phyloP scores from a whole-genome alignment of 1,140 invertebrate genomes.

The Caerostris extrusa region DNA sequence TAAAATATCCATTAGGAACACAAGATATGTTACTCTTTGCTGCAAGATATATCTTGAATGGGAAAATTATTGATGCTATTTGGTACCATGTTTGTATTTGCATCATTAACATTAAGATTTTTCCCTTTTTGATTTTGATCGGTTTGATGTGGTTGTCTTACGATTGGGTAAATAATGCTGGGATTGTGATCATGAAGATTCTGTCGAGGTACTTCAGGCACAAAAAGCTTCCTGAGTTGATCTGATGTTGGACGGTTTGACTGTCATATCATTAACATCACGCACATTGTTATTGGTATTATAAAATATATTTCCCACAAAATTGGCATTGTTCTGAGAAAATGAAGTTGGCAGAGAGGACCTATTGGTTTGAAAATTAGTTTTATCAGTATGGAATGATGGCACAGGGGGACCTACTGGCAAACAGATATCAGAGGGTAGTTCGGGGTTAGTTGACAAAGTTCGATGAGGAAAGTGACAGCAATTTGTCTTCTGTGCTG shows the following conservation, averaged over 20 bases:
- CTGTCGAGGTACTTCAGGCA: slow-evolving; percentile 70
- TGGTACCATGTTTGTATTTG: slow-evolving; percentile 43
- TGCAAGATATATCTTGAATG: slow-evolving; percentile 26
- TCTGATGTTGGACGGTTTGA: slow-evolving; percentile 68
- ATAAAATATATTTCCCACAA: slow-evolving; percentile 72
- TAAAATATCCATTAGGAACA: slow-evolving; percentile 69
- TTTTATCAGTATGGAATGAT: slow-evolving; percentile 68
- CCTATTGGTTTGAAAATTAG: slow-evolving; percentile 45
- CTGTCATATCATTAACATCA: slow-evolving; percentile 63
- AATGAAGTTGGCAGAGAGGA: slow-evolving; percentile 46
- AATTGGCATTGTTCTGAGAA: slow-evolving; percentile 65
- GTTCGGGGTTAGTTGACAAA: slow-evolving; percentile 28
- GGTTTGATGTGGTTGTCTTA: slow-evolving; percentile 54
- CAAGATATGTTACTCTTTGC: slow-evolving; percentile 56
- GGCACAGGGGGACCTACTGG: slow-evolving; percentile 45
- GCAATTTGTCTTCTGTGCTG: slow-evolving; percentile 56
- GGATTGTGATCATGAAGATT: slow-evolving; percentile 50
- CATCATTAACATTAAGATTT: slow-evolving; percentile 28
- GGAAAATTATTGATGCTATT: slow-evolving; percentile 45
- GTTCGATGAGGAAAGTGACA: slow-evolving; percentile 67
- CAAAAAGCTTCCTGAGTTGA: slow-evolving; percentile 73
- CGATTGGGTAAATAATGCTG: slow-evolving; percentile 47
- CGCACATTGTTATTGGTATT: slow-evolving; percentile 31
- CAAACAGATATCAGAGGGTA: slow-evolving; percentile 46
- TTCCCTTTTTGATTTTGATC: slow-evolving; percentile 65